These are phyloP conservation scores for Toxotes lorentzi DNA, from an alignment of 2,797 vertebrate species.

Conservation along the genomic window DNA sequence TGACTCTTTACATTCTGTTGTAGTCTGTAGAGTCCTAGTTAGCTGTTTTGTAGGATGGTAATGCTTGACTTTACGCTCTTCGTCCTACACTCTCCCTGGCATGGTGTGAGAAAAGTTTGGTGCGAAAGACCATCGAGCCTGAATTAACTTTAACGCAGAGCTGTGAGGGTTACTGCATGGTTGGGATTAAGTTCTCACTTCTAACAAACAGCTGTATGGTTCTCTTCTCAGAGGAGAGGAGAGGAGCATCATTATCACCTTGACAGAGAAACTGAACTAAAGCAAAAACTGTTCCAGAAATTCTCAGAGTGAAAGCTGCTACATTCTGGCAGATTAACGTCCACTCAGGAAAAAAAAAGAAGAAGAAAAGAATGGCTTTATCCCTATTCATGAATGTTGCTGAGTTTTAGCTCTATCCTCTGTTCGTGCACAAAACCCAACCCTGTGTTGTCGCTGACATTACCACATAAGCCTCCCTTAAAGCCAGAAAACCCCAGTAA, in stretches of 20 bases:
- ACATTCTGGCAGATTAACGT: slow-evolving; percentile 7
- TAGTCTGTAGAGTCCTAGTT: too few relatives aligned
- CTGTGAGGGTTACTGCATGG: background rate
- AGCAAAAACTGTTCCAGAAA: slow-evolving; percentile 2
- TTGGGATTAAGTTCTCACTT: slow-evolving; percentile 24
- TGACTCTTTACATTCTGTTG: too few relatives aligned
- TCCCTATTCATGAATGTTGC: slow-evolving; percentile 12
- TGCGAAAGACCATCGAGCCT: background rate
- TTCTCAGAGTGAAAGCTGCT: slow-evolving; percentile 32
- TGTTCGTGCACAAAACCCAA: slow-evolving; percentile 24
- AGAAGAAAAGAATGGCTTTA: background rate
- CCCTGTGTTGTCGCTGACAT: slow-evolving; percentile 9
- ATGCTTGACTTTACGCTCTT: too few relatives aligned
- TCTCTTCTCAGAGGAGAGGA: background rate
- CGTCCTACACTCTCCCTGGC: too few relatives aligned
- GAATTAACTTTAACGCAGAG: background rate
- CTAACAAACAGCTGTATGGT: background rate
- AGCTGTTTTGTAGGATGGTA: too few relatives aligned
- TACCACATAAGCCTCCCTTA: slow-evolving; percentile 25
- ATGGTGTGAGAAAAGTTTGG: slow-evolving; percentile 9
- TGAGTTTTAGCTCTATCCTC: slow-evolving; percentile 13
- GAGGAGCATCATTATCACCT: slow-evolving; percentile 2
- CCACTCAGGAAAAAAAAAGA: background rate
- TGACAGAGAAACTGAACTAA: slow-evolving; percentile 15
- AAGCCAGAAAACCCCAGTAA: slow-evolving; percentile 42